phyloP scores from a whole-genome alignment of 2,113 vertebrate genomes.

The Boulengeromyrus knoepffleri region DNA sequence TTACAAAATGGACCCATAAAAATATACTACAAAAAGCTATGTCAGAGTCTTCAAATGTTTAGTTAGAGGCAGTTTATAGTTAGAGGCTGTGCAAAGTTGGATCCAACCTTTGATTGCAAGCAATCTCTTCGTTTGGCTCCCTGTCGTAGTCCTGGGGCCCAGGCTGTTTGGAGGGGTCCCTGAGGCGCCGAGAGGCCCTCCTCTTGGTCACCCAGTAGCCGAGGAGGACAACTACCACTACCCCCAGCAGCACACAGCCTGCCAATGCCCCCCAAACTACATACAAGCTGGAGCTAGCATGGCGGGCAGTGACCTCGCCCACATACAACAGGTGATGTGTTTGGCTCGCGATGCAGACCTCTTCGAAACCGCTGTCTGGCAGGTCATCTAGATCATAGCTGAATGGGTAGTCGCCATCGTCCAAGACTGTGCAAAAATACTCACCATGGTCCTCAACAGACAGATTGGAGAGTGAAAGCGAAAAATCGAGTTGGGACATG shows the following conservation, averaged over 20 bases:
- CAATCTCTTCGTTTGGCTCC: background rate
- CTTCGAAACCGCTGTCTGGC: background rate
- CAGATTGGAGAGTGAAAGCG: slow-evolving; percentile 34
- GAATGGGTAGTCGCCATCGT: background rate
- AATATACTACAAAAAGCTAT: background rate
- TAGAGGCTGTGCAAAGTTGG: background rate
- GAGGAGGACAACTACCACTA: slow-evolving; percentile 15
- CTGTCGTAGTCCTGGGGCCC: background rate
- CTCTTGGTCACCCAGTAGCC: background rate
- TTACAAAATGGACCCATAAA: background rate
- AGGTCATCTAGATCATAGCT: background rate
- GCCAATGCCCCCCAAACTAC: slow-evolving; percentile 22
- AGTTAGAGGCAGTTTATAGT: background rate
- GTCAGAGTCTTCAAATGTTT: background rate
- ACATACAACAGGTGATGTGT: slow-evolving; percentile 30
- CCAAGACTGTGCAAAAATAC: slow-evolving; percentile 50
- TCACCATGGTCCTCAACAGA: slow-evolving; percentile 26
- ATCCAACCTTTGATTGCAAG: background rate
- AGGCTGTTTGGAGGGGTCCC: background rate
- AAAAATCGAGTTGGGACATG: slow-evolving; percentile 17
- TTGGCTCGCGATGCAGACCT: slow-evolving; percentile 44
- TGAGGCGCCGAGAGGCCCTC: background rate
- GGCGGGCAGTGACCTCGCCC: background rate
- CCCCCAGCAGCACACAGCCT: slow-evolving; percentile 28
- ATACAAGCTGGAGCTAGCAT: background rate